phyloP scores from a whole-genome alignment of 2,888 invertebrate species.

The Lobophora halterata region DNA sequence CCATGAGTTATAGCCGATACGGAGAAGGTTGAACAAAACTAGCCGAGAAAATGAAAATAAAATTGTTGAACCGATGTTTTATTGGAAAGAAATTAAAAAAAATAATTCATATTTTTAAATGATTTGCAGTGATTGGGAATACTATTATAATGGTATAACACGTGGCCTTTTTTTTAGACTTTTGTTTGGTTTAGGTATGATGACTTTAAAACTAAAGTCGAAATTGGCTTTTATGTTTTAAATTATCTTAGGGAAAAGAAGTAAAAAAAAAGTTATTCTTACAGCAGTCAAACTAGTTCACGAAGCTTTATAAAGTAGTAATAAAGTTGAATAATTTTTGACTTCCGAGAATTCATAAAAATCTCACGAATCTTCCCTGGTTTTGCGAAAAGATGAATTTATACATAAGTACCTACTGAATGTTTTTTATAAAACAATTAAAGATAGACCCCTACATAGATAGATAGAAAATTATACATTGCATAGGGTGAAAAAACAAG shows the following conservation, averaged over 20 bases:
- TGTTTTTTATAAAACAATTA: too few species aligned
- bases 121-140: too few species aligned
- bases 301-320: slow-evolving; percentile 16
- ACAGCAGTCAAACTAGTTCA: slow-evolving; percentile 19
- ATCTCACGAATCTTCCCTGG: slow-evolving; percentile 11
- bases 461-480: too few species aligned
- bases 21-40: slow-evolving; percentile 61
- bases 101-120: too few species aligned
- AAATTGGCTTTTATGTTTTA: not conserved
- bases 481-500: too few species aligned
- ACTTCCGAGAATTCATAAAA: slow-evolving; percentile 19
- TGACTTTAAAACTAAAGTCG: too few species aligned
- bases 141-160: too few species aligned
- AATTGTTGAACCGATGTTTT: slow-evolving; percentile 19
- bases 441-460: too few species aligned
- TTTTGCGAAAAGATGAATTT: slow-evolving; percentile 9
- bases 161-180: too few species aligned
- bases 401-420: too few species aligned
- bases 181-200: too few species aligned
- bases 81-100: too few species aligned
- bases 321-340: slow-evolving; percentile 21
- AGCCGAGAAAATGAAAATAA: slow-evolving; percentile 36
- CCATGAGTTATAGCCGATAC: slow-evolving; percentile 60
- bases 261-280: not conserved
- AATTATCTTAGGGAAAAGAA: not conserved